phyloP scores from a whole-genome alignment of 2,113 vertebrate species.

The pig (Sus scrofa) region T2T-Sscrofa CM000817.6:155587001-155587500 shows the following conservation, averaged over 20 bases:
- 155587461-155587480: too few species aligned
- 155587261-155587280: background rate
- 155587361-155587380: too few species aligned
- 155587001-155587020: background rate
- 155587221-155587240: background rate
- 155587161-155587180: background rate
- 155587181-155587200: background rate
- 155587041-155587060: background rate
- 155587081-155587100: background rate
- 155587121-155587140: background rate
- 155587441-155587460: too few species aligned
- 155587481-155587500: too few species aligned
- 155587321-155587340: too few species aligned
- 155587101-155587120: background rate
- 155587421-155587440: too few species aligned
- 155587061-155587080: background rate
- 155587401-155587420: too few species aligned
- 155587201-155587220: background rate
- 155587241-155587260: background rate
- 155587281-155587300: background rate
- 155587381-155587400: too few species aligned
- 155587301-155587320: too few species aligned
- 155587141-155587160: background rate
- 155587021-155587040: background rate
- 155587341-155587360: too few species aligned